Percentiles rank a stretch among this genome's conserved stretches.
Evolutionary conservation across 2,888 invertebrate genomes (phyloP).

Genomic region (Fissipunctia ypsillon): DNA sequence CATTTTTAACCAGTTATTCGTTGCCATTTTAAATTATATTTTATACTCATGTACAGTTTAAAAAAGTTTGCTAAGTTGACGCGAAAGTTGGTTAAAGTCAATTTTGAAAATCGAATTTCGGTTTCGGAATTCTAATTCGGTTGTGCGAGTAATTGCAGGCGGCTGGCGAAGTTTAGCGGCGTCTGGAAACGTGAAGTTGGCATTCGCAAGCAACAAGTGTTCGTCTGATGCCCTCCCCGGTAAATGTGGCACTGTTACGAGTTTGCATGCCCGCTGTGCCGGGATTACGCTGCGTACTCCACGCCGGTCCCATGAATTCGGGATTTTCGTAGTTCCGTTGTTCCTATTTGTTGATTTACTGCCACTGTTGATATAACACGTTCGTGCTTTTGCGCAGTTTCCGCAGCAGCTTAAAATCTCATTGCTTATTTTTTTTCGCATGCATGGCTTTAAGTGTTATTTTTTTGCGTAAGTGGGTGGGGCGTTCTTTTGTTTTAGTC

Average conservation of each 20-base stretch:
- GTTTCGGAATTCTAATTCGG: slow-evolving; percentile 73
- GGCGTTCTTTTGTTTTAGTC: slow-evolving; percentile 89
- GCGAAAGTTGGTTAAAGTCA: slow-evolving; percentile 61
- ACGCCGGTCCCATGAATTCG: slow-evolving; percentile 77
- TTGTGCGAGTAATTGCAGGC: slow-evolving; percentile 76
- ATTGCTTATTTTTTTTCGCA: slow-evolving; percentile 60
- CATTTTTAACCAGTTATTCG: slow-evolving; percentile 70
- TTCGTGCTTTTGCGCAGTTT: slow-evolving; percentile 71
- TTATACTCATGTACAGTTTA: slow-evolving; percentile 58
- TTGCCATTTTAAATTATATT: slow-evolving; percentile 63
- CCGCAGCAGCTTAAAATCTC: slow-evolving; percentile 59
- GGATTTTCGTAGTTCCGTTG: slow-evolving; percentile 74
- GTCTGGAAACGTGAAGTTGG: slow-evolving; percentile 80
- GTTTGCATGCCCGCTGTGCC: slow-evolving; percentile 87
- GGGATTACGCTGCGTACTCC: slow-evolving; percentile 82
- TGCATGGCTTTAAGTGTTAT: slow-evolving; percentile 63
- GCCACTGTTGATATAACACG: slow-evolving; percentile 57
- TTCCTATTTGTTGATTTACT: slow-evolving; percentile 78
- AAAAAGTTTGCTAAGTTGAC: slow-evolving; percentile 61
- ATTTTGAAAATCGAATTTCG: slow-evolving; percentile 67
- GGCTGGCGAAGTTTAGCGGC: slow-evolving; percentile 79
- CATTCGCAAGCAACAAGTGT: slow-evolving; percentile 87
- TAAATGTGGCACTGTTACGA: slow-evolving; percentile 88
- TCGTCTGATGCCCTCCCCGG: slow-evolving; percentile 87
- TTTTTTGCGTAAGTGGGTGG: slow-evolving; percentile 79